Conservation (phyloP, 1,140 invertebrate species). For the Apis laboriosa region DNA sequence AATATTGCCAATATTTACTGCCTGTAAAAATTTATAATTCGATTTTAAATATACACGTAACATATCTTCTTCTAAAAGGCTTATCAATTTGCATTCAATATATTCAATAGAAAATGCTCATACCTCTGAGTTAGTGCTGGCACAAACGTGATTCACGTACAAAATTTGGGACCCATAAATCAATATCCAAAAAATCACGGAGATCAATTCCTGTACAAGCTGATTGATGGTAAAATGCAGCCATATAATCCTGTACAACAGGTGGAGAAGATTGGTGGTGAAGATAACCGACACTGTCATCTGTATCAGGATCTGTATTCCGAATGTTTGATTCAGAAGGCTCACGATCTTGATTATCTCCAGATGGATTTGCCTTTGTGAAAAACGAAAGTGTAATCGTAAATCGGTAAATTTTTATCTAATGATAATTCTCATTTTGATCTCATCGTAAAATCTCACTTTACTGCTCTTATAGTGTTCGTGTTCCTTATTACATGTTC, state of each 20-base stretch:
- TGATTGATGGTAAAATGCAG: fast-evolving
- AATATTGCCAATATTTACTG: conserved; percentile 58
- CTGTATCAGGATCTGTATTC: conserved; percentile 59
- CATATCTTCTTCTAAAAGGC: background rate
- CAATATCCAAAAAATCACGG: conserved; percentile 27
- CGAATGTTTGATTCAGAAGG: conserved; percentile 55
- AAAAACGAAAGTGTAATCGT: background rate
- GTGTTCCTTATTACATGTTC: background rate
- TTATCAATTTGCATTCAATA: background rate
- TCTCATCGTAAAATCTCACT: conserved; percentile 40
- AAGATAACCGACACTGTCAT: conserved; percentile 56
- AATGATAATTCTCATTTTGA: too few relatives aligned
- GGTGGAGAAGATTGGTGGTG: conserved; percentile 57
- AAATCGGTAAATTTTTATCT: background rate
- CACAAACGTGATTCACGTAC: conserved; percentile 48
- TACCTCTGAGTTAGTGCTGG: conserved; percentile 47
- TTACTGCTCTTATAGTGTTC: conserved; percentile 43
- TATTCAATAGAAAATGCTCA: background rate
- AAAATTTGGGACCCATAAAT: conserved; percentile 44
- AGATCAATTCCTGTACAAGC: background rate
- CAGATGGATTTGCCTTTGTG: conserved; percentile 64
- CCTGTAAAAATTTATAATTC: conserved; percentile 31
- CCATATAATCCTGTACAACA: conserved; percentile 49
- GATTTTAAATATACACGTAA: background rate
- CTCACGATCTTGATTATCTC: conserved; percentile 58